Percentiles rank a stretch among this genome's conserved stretches.
Evolutionary conservation across 2,797 vertebrate species (phyloP).

Genomic region (Anisognathus igniventris): DNA sequence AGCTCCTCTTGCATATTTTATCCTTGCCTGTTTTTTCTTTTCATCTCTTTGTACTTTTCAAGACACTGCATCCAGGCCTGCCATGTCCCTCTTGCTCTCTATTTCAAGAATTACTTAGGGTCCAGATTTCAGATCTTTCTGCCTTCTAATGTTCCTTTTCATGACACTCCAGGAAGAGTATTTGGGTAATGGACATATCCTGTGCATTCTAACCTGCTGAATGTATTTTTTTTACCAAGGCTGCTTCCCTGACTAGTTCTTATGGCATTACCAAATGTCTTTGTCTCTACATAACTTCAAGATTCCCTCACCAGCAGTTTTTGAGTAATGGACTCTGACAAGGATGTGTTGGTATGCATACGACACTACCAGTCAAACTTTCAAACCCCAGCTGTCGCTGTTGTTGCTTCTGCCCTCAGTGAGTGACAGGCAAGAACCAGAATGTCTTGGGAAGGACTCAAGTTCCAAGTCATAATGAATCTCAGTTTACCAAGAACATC

Average conservation of each 20-base stretch:
- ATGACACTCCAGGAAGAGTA: not conserved
- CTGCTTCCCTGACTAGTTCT: not conserved
- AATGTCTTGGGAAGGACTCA: not conserved
- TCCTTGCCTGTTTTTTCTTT: not conserved
- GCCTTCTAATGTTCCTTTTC: not conserved
- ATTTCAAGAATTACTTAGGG: not conserved
- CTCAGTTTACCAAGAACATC: not conserved
- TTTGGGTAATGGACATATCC: not conserved
- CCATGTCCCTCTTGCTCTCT: not conserved
- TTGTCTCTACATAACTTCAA: not conserved
- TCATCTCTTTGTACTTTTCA: not conserved
- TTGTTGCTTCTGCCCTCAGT: not conserved
- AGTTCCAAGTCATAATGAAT: not conserved
- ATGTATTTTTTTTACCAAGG: slow-evolving; percentile 23
- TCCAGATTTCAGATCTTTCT: not conserved
- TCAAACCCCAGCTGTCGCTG: not conserved
- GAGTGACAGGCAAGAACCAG: not conserved
- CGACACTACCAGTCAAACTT: not conserved
- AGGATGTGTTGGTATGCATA: not conserved
- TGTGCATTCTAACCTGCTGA: not conserved
- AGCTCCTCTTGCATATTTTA: not conserved
- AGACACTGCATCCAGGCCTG: not conserved
- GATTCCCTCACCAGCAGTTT: not conserved
- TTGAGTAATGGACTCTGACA: not conserved
- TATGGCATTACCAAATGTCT: not conserved